These are phyloP conservation scores for Ephestia elutella DNA, from an alignment of 1,140 invertebrate genomes.

Conservation along the genomic window DNA sequence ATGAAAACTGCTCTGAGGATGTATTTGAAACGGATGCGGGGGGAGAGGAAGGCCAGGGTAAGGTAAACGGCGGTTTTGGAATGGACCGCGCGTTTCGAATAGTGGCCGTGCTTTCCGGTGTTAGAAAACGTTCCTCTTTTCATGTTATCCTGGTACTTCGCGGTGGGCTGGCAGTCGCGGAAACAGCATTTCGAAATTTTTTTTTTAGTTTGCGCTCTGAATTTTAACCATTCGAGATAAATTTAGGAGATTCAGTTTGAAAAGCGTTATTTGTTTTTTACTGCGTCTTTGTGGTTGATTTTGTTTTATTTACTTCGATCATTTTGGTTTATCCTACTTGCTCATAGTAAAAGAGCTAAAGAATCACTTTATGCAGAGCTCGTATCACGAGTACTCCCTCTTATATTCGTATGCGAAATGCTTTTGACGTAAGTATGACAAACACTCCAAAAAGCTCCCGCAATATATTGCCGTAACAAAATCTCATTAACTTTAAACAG, in stretches of 20 bases:
- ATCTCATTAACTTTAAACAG: too few species aligned
- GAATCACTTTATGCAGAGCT: too few species aligned
- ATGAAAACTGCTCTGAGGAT: background rate
- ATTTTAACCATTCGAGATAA: background rate
- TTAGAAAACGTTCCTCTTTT: conserved; percentile 42
- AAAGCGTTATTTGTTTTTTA: too few species aligned
- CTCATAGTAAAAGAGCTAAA: too few species aligned
- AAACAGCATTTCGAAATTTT: conserved; percentile 11
- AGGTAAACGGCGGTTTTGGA: conserved; percentile 25
- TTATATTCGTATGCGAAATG: too few species aligned
- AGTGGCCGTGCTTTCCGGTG: conserved; percentile 38
- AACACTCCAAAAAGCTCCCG: too few species aligned
- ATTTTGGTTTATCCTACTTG: too few species aligned
- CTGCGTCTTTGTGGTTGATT: too few species aligned
- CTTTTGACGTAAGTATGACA: too few species aligned
- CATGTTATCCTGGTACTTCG: conserved; percentile 40
- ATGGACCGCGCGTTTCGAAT: conserved; percentile 33
- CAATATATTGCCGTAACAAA: too few species aligned
- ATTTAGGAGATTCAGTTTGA: background rate
- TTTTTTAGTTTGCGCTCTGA: background rate
- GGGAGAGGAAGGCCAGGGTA: conserved; percentile 7
- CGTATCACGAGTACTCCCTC: too few species aligned
- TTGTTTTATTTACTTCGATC: too few species aligned
- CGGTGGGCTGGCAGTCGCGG: conserved; percentile 5
- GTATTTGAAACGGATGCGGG: background rate